These are phyloP conservation scores for Drosophila cyrtoloma DNA, from an alignment of 2,888 invertebrate species.

Conservation along the genomic window DNA sequence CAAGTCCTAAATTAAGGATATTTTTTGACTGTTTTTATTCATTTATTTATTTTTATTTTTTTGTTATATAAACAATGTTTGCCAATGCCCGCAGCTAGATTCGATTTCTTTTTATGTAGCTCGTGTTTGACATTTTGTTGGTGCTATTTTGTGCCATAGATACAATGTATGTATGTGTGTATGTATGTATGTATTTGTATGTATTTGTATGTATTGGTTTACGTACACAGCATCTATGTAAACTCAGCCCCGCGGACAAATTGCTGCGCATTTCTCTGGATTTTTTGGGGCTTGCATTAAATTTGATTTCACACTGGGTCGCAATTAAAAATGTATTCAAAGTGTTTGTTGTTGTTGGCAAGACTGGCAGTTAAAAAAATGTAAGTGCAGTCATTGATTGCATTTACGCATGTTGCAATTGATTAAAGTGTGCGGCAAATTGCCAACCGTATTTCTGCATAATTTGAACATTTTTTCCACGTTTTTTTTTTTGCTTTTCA, in stretches of 20 bases:
- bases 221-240: slow-evolving; percentile 9
- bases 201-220: slow-evolving; percentile 1
- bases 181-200: too few relatives aligned
- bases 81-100: slow-evolving; percentile 38
- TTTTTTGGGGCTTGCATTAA: slow-evolving; percentile 27
- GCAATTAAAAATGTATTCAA: slow-evolving; percentile 65
- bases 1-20: not conserved
- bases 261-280: slow-evolving; percentile 31
- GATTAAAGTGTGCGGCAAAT: slow-evolving; percentile 45
- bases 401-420: slow-evolving; percentile 32
- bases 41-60: slow-evolving; percentile 1
- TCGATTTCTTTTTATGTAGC: slow-evolving; percentile 54
- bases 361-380: not conserved
- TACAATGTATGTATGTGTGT: slow-evolving; percentile 3
- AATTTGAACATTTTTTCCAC: slow-evolving; percentile 39
- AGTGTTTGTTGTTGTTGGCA: slow-evolving; percentile 15
- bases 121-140: slow-evolving; percentile 32
- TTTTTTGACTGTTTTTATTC: not conserved
- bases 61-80: slow-evolving; percentile 33
- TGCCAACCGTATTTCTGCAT: slow-evolving; percentile 49
- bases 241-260: slow-evolving; percentile 39
- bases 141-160: slow-evolving; percentile 42
- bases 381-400: slow-evolving; percentile 44
- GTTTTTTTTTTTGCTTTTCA: slow-evolving; percentile 16
- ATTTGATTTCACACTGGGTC: slow-evolving; percentile 38